Base-by-base conservation (phyloP, 2,888 invertebrate genomes). In the Anagyrus pseudococci region DNA sequence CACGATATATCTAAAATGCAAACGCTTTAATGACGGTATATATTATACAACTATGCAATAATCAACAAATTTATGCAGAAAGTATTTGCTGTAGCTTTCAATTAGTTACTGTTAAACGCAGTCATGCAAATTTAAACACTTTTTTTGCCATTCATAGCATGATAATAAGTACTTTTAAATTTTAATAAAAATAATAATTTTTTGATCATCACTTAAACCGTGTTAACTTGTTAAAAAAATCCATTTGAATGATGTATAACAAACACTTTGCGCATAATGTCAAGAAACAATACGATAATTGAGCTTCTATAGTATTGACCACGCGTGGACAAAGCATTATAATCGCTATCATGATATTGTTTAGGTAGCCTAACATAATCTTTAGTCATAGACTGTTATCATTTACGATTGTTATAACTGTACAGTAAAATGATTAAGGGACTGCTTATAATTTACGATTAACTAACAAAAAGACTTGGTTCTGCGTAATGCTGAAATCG, bases 11-110 rank as follows among this genome's bases (percentile, higher is more conserved):
- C 57, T 53, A 61, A n/a, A 44, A 43, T 64, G 61, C 61, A 29
- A 62, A 50, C 59, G 50, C 40, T 55, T 57, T 55, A 58, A 64
- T 64, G 55, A 43, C 50, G 60, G 63, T 63, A 61, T 67, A 66
- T 68, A 68, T 62, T 70, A 67, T 68, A 70, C 56, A 72, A 69
- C 68, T 73, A 73, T 70, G 67, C 68, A 73, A 72, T 72, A 72
- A 72, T 73, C 70, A 73, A 73, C 73, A 70, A 67, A 71, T 71
- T 68, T 63, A 44, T 67, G 67, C 62, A 58, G 62, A 54, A 62
- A 58, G 60, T 59, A 55, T 67, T 64, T 20, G 55, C 8, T 37
- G n/a, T 8, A 37, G 15, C 33, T 37, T 37, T 37, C 15, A 8
- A 13, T 37, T 4, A 7, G 10, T 37, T 37, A 37, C 8, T 37